Evolutionary conservation across 2,888 invertebrate species (phyloP), one percentile per base, ranked within the genome.

Genomic region (Synergus gifuensis): DNA sequence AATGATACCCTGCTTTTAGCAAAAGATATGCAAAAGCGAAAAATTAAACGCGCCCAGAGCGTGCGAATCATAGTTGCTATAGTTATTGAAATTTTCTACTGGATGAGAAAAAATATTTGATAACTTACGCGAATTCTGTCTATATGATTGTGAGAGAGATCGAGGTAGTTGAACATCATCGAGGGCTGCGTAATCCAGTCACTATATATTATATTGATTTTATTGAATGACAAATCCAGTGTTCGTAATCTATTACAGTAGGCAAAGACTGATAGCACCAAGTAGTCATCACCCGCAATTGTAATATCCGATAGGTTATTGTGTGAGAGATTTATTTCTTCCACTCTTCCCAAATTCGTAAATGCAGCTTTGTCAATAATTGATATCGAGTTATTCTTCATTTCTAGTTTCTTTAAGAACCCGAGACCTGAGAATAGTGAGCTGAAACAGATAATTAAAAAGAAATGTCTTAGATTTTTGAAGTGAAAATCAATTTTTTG

Each of bases 101-200:
- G n/a, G 2, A 2, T 16, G 1, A 16, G 16, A 16, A 4, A 16
- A 16, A 1, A 49, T 16, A 16, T 16, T 16, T 49, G 49, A 40
- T 60, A 76, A 92, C 94, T 91, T 91, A 95, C 95, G 90, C 93
- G 92, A 81, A 95, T 87, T 63, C 87, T 82, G 49, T 91, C 87
- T 73, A 97, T 94, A 16, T 93, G 92, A 87, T 96, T 96, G 87
- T 94, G 93, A 80, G 94, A 95, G 36, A 97, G 93, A 90, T 96
- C 95, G 67, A 98, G 91, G 22, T 92, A 92, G 64, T 94, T 93
- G 73, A 97, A 93, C 11, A 93, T 88, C 77, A 46, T 58, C 64
- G 49, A 69, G 2, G 82, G 81, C 0, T 92, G 84, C 28, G 94
- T 89, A 86, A 93, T 93, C 95, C 97, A 96, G 87, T 96, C 96